Base-by-base conservation (phyloP, 2,797 vertebrate species). In the Aphelocoma californica region DNA sequence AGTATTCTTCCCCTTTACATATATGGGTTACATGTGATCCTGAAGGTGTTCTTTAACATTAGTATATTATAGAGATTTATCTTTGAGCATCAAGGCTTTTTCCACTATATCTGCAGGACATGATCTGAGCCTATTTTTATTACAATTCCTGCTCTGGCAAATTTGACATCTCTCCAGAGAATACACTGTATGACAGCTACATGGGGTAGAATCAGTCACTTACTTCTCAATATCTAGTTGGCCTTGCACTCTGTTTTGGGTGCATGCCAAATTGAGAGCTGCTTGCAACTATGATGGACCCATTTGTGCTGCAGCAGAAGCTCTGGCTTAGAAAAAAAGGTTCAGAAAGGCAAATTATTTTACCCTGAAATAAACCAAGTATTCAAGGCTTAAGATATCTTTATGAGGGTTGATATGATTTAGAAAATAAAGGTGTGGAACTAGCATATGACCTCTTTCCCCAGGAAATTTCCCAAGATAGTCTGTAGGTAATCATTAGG, bases 121-220 rank as follows among this genome's bases (percentile, higher is more conserved):
- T 92, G 61, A 93, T 86, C 69, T 83, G 40, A 94, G 71, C n/a
- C 92, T 93, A 94, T 95, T 92, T 96, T 92, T 95, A 81, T 86
- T 88, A 88, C 72, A 88, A 67, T 71, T 81, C 61, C 75, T 69
- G 87, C 85, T 91, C 82, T 58, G 57, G 77, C 58, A 84, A 94
- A 88, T 92, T 67, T 94, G 86, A 96, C 78, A 71, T 85, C 60
- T 94, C 88, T 95, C 71, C 88, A 87, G 90, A 95, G 93, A 70
- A 95, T 93, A 93, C 67, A 70, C 21, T 88, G 78, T 96, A 50
- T 94, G 94, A 96, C 96, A 96, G 94, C 78, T 95, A 97, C 94
- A 90, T 50, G 64, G 83, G 91, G 71, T 32, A 90, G 74, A 87
- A 95, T 94, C 88, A 92, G 92, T 57, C 83, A 0, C 58, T 84